Conservation (phyloP, 1,140 invertebrate genomes). For the Macrobrachium rosenbergii region DNA sequence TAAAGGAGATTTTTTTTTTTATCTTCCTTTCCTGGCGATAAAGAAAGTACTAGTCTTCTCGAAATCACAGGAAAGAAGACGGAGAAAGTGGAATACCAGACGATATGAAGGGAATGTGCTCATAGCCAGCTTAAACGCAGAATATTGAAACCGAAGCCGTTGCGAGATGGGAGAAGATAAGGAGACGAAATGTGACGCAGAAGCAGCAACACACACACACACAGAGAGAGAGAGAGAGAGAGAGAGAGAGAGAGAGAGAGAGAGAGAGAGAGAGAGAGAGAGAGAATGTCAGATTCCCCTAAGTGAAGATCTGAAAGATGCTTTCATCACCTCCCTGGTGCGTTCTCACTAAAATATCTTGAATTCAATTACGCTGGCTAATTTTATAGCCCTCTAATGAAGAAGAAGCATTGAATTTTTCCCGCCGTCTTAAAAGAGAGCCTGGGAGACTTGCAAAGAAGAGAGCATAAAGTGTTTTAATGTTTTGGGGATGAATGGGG, state of each 20-base stretch:
- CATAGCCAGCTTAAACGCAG: not conserved
- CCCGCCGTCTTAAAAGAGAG: too few species aligned
- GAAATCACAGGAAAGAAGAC: not conserved
- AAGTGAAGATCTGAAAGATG: not conserved
- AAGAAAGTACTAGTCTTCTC: not conserved
- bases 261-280: not conserved
- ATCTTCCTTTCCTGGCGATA: not conserved
- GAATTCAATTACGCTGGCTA: too few species aligned
- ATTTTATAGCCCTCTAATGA: too few species aligned
- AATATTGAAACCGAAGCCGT: not conserved
- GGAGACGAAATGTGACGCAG: not conserved
- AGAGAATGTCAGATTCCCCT: not conserved
- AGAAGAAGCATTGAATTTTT: too few species aligned
- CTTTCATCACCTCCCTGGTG: too few species aligned
- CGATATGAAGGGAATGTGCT: not conserved
- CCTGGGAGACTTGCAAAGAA: too few species aligned
- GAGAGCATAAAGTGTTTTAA: too few species aligned
- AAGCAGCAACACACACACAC: not conserved
- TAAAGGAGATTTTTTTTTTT: too few species aligned
- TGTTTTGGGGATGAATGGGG: too few species aligned
- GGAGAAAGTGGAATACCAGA: not conserved
- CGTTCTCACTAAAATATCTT: too few species aligned
- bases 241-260: slow-evolving; percentile 9
- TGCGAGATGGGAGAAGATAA: not conserved
- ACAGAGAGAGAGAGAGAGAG: not conserved